A percentile compares a stretch with the other conserved stretches of the same genome.
Evolutionary conservation across 2,797 vertebrate genomes (phyloP).

Genomic region (Tinamus major): DNA sequence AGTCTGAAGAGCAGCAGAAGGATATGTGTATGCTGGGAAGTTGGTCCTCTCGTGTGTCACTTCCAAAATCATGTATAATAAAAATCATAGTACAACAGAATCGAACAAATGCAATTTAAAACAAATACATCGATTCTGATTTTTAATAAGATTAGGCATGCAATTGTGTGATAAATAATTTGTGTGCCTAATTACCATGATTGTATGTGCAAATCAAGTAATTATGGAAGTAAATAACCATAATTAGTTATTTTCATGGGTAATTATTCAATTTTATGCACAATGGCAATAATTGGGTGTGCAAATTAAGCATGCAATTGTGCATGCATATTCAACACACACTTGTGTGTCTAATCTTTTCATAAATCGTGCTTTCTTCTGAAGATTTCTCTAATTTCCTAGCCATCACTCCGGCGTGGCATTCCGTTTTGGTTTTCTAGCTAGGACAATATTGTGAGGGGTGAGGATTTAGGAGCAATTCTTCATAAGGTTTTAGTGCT

Average conservation of each 20-base stretch:
- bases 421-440: not conserved
- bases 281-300: slow-evolving; percentile 76
- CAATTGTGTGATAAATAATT: slow-evolving; percentile 78
- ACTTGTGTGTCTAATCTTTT: slow-evolving; percentile 72
- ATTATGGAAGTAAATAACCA: slow-evolving; percentile 78
- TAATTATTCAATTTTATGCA: slow-evolving; percentile 80
- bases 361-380: slow-evolving; percentile 40
- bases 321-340: slow-evolving; percentile 76
- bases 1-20: not conserved
- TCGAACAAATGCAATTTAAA: slow-evolving; percentile 63
- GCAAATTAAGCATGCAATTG: slow-evolving; percentile 79
- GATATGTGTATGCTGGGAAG: not conserved
- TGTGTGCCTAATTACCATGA: slow-evolving; percentile 78
- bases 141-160: slow-evolving; percentile 77
- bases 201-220: slow-evolving; percentile 78
- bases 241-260: slow-evolving; percentile 77
- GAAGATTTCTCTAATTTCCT: slow-evolving; percentile 21
- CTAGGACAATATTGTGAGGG: not conserved
- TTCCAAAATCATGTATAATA: slow-evolving; percentile 7
- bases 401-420: not conserved
- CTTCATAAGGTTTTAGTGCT: not conserved
- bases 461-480: not conserved
- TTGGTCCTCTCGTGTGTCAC: not conserved
- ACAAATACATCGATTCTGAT: slow-evolving; percentile 71
- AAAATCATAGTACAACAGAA: slow-evolving; percentile 6